Conservation (phyloP, 2,888 invertebrate species). For the Eupithecia tripunctaria region DNA sequence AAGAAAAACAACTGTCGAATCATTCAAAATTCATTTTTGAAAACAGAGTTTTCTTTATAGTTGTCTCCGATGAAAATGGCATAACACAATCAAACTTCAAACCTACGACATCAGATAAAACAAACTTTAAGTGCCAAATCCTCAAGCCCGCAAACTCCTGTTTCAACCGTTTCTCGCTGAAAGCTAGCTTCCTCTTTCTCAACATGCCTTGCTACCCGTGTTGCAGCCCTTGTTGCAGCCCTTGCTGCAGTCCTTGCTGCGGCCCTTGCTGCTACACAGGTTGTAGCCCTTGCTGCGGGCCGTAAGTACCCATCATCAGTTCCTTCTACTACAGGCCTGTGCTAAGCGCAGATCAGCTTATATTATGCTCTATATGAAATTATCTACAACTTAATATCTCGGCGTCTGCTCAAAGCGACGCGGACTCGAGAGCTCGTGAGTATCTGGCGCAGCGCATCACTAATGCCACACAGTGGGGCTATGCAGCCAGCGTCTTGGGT, state of each 20-base stretch:
- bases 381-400: not conserved
- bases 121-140: not conserved
- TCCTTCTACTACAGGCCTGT: not conserved
- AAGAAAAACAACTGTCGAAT: conserved; percentile 20
- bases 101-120: conserved; percentile 43
- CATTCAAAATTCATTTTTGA: conserved; percentile 25
- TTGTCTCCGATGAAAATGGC: conserved; percentile 19
- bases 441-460: no score
- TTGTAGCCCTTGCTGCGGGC: conserved; percentile 43
- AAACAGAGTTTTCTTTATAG: conserved; percentile 46
- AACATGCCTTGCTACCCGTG: conserved; percentile 65
- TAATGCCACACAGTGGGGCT: no score
- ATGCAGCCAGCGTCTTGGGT: no score
- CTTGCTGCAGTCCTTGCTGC: conserved; percentile 59
- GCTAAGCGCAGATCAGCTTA: not conserved
- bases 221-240: conserved; percentile 50
- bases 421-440: no score
- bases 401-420: no score
- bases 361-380: not conserved
- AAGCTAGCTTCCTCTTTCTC: conserved; percentile 6
- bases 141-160: not conserved
- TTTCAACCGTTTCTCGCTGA: not conserved
- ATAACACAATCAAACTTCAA: conserved; percentile 59
- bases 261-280: conserved; percentile 58
- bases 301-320: not conserved